Conservation (phyloP, 2,113 vertebrate genomes). For the Piprites chloris region DNA sequence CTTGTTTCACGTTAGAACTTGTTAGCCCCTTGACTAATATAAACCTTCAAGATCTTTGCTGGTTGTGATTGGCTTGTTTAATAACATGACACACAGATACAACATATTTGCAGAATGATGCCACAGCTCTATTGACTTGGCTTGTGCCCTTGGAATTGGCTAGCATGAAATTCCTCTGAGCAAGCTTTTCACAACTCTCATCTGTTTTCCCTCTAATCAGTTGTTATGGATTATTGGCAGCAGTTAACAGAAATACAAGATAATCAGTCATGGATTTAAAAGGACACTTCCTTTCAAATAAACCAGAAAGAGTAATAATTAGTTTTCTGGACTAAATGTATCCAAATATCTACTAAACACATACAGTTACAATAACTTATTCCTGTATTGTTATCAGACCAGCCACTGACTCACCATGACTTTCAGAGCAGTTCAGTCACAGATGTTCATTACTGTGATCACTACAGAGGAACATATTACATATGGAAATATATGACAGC, state of each 20-base stretch:
- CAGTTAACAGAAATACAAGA: slow-evolving; percentile 25
- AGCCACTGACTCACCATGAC: neutral
- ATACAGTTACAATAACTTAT: neutral
- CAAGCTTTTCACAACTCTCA: neutral
- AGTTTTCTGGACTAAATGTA: neutral
- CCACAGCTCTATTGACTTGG: slow-evolving; percentile 1
- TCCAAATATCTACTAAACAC: neutral
- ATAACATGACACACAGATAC: neutral
- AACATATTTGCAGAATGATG: slow-evolving; percentile 46
- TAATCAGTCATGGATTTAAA: slow-evolving; percentile 27
- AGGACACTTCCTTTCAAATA: slow-evolving; percentile 46
- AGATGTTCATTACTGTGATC: neutral
- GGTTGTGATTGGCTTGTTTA: slow-evolving; percentile 1
- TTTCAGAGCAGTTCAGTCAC: neutral
- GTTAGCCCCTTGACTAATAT: slow-evolving; percentile 4
- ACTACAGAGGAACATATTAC: neutral
- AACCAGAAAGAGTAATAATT: slow-evolving; percentile 3
- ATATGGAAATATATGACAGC: neutral
- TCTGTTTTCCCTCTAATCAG: slow-evolving; percentile 30
- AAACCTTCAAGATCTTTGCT: neutral
- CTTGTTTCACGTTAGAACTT: slow-evolving; percentile 7
- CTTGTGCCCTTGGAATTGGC: neutral
- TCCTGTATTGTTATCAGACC: neutral
- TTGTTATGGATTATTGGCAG: slow-evolving; percentile 25
- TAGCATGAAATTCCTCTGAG: neutral